Conservation (phyloP, 2,888 invertebrate genomes). For the Tholera decimalis region DNA sequence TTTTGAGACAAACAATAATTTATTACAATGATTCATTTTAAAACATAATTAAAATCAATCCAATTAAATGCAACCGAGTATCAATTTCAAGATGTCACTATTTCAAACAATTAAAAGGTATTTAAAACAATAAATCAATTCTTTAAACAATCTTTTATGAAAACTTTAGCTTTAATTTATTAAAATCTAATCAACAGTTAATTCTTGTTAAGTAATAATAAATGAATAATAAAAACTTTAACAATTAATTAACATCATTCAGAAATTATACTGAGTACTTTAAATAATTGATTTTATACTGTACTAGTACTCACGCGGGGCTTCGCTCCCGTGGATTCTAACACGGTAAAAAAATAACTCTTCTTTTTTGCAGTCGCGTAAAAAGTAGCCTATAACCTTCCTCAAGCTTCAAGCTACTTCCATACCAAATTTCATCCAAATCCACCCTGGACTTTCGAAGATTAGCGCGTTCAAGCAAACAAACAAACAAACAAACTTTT, state of each 20-base stretch:
- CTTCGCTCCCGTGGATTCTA: no score
- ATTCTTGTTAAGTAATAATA: conserved; percentile 14
- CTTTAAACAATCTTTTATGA: background rate
- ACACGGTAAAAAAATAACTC: no score
- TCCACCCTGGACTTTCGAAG: no score
- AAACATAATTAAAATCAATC: conserved; percentile 7
- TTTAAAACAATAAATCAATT: conserved; percentile 23
- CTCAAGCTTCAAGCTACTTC: no score
- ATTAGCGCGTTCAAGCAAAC: no score
- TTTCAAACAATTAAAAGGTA: conserved; percentile 7
- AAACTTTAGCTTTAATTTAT: conserved; percentile 27
- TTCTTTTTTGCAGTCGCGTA: no score
- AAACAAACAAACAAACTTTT: no score
- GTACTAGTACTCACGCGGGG: no score
- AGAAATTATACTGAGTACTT: conserved; percentile 4
- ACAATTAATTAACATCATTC: conserved; percentile 16
- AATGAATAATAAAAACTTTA: conserved; percentile 21
- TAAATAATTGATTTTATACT: background rate
- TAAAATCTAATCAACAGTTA: conserved; percentile 30
- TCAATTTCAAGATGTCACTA: conserved; percentile 21
- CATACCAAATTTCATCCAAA: no score
- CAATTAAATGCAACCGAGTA: conserved; percentile 6
- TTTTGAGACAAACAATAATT: no score
- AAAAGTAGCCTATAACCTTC: no score
- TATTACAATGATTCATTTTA: conserved; percentile 15